Percentiles rank a stretch among this genome's conserved stretches.
These are phyloP conservation scores for Erpobdella octoculata DNA, from an alignment of 2,888 invertebrate species.

Conservation along the genomic window DNA sequence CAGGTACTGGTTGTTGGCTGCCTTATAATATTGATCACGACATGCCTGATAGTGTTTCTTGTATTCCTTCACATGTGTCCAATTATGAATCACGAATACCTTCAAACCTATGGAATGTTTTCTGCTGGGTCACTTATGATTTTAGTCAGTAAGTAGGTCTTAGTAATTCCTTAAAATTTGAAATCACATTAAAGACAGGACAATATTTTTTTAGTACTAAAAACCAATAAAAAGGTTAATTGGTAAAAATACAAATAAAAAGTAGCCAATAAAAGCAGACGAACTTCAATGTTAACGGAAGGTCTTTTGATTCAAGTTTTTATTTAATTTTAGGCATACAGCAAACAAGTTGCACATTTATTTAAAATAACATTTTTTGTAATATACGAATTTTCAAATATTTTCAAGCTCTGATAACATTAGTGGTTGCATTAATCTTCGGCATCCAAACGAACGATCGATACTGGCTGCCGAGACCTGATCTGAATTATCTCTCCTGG, in stretches of 20 bases:
- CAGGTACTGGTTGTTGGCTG: slow-evolving; percentile 83
- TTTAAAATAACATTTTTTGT: too few relatives aligned
- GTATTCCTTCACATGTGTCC: slow-evolving; percentile 40
- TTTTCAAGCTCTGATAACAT: slow-evolving; percentile 36
- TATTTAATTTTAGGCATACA: too few relatives aligned
- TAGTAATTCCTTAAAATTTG: neutral
- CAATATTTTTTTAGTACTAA: too few relatives aligned
- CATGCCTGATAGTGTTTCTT: slow-evolving; percentile 29
- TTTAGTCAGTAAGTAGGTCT: slow-evolving; percentile 37
- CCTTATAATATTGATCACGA: slow-evolving; percentile 59
- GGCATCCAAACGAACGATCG: slow-evolving; percentile 38
- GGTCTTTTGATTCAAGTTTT: too few relatives aligned
- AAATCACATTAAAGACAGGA: neutral
- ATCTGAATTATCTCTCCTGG: slow-evolving; percentile 40
- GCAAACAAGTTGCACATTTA: too few relatives aligned
- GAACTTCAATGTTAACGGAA: too few relatives aligned
- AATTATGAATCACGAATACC: slow-evolving; percentile 39
- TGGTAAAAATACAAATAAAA: too few relatives aligned
- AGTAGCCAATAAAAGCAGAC: too few relatives aligned
- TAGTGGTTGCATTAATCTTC: slow-evolving; percentile 36
- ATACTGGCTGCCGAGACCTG: slow-evolving; percentile 41
- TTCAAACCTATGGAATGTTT: slow-evolving; percentile 39
- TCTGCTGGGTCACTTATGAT: slow-evolving; percentile 35
- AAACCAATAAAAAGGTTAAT: too few relatives aligned
- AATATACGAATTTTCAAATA: too few relatives aligned